phyloP scores from a whole-genome alignment of 2,888 invertebrate species.

The Zele albiditarsus region DNA sequence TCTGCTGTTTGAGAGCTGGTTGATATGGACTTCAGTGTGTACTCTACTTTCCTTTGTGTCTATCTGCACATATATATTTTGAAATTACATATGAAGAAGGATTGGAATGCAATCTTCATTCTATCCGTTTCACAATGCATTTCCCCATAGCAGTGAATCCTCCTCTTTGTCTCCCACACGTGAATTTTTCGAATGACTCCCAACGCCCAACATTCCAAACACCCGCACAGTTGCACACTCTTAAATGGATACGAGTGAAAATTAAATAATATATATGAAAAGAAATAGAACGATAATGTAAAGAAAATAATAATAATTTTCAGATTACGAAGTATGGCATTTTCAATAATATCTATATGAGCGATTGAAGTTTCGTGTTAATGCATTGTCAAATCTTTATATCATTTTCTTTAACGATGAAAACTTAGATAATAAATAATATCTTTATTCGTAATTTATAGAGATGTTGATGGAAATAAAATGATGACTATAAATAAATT shows the following conservation, averaged over 20 bases:
- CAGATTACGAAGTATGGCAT: no score
- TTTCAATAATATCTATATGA: no score
- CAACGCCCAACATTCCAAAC: constrained; percentile 39
- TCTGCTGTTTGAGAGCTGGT: constrained; percentile 4
- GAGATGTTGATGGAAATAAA: no score
- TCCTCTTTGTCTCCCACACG: constrained; percentile 32
- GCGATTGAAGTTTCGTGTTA: no score
- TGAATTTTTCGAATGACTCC: constrained; percentile 45
- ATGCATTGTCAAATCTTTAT: no score
- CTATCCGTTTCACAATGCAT: constrained; percentile 36
- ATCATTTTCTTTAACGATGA: no score
- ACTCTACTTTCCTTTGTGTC: constrained; percentile 1
- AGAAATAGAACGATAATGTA: no score
- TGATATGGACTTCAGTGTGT: constrained; percentile 21
- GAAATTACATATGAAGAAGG: constrained; percentile 2
- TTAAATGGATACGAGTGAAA: background rate
- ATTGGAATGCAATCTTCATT: constrained; percentile 52
- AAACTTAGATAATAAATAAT: no score
- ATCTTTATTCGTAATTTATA: no score
- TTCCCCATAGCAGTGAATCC: background rate
- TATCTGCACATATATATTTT: background rate
- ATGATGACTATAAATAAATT: no score
- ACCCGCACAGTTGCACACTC: background rate
- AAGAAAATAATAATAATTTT: no score
- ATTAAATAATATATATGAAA: background rate